Evolutionary conservation across 2,888 invertebrate genomes (phyloP), one percentile per base, ranked within the genome.

Genomic region (Caenorhabditis panamensis): DNA sequence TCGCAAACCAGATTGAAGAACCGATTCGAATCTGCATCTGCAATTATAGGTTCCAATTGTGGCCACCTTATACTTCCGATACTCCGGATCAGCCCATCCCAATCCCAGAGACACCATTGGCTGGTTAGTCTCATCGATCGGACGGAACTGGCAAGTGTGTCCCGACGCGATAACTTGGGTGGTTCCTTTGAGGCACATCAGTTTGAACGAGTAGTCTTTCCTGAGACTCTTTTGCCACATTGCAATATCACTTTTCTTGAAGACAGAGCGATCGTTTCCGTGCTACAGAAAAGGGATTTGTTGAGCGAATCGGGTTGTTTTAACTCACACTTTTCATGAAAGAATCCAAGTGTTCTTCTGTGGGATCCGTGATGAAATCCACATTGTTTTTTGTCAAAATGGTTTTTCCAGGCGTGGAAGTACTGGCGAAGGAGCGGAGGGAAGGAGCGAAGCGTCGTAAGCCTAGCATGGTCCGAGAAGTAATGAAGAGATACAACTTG

Each of bases 121-220:
- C 6, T 71, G 37, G 11, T 9, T 20, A 4, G 20, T 2, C 1
- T 1, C 0, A n/a, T 58, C 28, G 9, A 31, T 18, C 2, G 54
- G 54, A 5, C 28, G 28, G 28, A 54, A 54, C 26, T 5, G 22
- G n/a, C 41, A 28, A 4, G 51, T 36, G 44, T 63, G 53, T 0
- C 11, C 20, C 0, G 22, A 24, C 2, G 47, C 62, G 9, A 71
- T 31, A 20, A 56, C 47, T 11, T 6, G 11, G 0, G 16, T 22
- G 11, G 71, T 63, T 0, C 47, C 71, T 36, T 71, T 71, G 28
- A 71, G 36, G 24, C 41, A 41, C 5, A 49, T 71, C 62, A 71
- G 6, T 28, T 62, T 61, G 44, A 61, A 62, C n/a, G 36, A 36
- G 51, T 71, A 20, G 13, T 62, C 71, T 4, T 53, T n/a, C 8